phyloP scores from a whole-genome alignment of 2,113 vertebrate species.

The Megaleporinus macrocephalus region DNA sequence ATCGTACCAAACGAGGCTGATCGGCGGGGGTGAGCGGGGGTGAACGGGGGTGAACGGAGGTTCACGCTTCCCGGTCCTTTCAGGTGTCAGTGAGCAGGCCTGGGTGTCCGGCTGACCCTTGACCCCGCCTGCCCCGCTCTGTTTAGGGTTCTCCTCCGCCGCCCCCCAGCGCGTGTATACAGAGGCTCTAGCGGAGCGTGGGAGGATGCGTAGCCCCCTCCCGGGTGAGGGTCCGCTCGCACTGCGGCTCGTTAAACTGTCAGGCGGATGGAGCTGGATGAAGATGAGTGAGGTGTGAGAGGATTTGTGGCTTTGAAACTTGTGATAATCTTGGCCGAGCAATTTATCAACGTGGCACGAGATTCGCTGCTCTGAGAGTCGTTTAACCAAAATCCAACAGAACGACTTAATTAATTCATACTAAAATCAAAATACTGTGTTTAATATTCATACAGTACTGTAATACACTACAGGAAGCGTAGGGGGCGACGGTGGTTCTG shows the following conservation, averaged over 20 bases:
- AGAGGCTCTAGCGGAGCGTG: slow-evolving; percentile 69
- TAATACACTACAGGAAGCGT: no score
- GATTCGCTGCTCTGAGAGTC: neutral
- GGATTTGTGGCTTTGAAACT: slow-evolving; percentile 57
- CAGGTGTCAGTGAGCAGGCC: slow-evolving; percentile 65
- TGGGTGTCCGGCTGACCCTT: slow-evolving; percentile 52
- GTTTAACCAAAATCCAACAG: no score
- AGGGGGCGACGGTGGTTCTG: no score
- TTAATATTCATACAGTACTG: no score
- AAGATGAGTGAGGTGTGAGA: slow-evolving; percentile 73
- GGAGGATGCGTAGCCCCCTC: slow-evolving; percentile 68
- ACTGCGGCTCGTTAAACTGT: slow-evolving; percentile 71
- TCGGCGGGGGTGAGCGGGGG: neutral
- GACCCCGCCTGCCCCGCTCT: slow-evolving; percentile 44
- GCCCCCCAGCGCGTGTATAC: slow-evolving; percentile 55
- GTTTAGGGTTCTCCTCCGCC: slow-evolving; percentile 62
- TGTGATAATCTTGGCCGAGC: slow-evolving; percentile 59
- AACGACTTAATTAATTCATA: no score
- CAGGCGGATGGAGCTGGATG: slow-evolving; percentile 67
- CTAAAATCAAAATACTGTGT: no score
- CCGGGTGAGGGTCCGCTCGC: slow-evolving; percentile 39
- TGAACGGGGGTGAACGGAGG: neutral
- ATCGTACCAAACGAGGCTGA: neutral
- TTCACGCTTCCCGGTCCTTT: slow-evolving; percentile 24
- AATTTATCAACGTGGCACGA: slow-evolving; percentile 48